A percentile compares a stretch with the other conserved stretches of the same genome.
Evolutionary conservation across 2,888 invertebrate species (phyloP).

Genomic region (Bugula neritina): DNA sequence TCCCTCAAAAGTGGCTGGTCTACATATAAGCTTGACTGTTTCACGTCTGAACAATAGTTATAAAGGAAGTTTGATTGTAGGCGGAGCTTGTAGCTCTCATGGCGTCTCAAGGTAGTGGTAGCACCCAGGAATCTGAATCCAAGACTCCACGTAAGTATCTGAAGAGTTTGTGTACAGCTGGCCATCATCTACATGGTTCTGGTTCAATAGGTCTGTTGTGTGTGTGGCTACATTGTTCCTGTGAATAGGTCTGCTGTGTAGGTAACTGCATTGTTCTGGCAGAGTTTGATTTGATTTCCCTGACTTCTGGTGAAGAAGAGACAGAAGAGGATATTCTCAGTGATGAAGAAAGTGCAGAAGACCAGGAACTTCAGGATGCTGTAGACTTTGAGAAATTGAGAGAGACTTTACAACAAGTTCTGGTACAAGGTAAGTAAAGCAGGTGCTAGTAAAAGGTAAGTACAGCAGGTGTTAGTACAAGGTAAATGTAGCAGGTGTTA

Average conservation of each 20-base stretch:
- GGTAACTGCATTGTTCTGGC: no score
- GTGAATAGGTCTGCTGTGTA: no score
- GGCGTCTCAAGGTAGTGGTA: constrained; percentile 2
- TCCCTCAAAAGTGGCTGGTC: no score
- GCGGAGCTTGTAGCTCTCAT: constrained; percentile 17
- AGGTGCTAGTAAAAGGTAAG: not conserved
- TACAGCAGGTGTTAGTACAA: not conserved
- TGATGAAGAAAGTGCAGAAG: constrained; percentile 3
- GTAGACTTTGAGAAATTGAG: constrained; percentile 7
- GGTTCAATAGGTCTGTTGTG: no score
- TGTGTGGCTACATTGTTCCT: no score
- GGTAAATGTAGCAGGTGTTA: not conserved
- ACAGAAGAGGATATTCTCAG: not conserved
- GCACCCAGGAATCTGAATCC: constrained; percentile 21
- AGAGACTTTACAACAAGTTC: constrained; percentile 7
- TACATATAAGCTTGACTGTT: no score
- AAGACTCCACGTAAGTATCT: no score
- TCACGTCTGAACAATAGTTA: no score
- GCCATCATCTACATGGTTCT: no score
- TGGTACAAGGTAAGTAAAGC: not conserved
- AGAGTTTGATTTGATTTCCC: no score
- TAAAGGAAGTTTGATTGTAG: no score
- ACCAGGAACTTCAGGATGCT: not conserved
- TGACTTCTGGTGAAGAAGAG: not conserved
- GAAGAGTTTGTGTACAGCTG: no score